Evolutionary conservation across 2,113 vertebrate genomes (phyloP).

Genomic region (Hydrochoerus hydrochaeris): DNA sequence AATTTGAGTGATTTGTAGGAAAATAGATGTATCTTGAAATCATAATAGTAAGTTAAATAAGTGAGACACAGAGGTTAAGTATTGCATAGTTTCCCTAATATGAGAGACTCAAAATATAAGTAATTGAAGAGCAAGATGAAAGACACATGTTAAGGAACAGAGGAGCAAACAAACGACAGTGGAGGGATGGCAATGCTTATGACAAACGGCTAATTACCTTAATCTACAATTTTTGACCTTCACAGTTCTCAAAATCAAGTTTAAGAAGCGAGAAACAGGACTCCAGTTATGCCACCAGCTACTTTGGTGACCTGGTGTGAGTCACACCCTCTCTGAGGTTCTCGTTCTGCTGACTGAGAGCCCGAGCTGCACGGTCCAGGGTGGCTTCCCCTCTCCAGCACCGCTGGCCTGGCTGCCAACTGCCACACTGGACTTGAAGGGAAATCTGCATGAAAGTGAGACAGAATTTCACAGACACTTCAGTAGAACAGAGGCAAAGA

Average conservation of each 20-base stretch:
- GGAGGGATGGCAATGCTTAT: neutral
- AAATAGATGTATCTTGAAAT: neutral
- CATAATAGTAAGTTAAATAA: neutral
- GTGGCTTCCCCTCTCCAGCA: neutral
- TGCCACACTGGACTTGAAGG: neutral
- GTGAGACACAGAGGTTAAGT: neutral
- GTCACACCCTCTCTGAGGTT: neutral
- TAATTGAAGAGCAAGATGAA: neutral
- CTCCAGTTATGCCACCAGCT: neutral
- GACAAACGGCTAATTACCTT: neutral
- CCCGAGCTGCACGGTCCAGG: accelerated
- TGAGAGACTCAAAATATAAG: neutral
- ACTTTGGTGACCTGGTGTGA: neutral
- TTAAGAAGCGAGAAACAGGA: neutral
- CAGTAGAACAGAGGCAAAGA: neutral
- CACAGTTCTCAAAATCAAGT: neutral
- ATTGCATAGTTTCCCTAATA: neutral
- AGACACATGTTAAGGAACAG: neutral
- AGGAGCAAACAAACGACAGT: neutral
- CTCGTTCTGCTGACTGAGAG: neutral
- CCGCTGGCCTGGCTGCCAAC: neutral
- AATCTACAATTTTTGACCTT: neutral
- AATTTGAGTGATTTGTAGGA: neutral
- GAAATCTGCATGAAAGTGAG: neutral
- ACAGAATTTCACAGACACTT: neutral